Conservation (phyloP, 1,140 invertebrate species). For the Ectropis grisescens region DNA sequence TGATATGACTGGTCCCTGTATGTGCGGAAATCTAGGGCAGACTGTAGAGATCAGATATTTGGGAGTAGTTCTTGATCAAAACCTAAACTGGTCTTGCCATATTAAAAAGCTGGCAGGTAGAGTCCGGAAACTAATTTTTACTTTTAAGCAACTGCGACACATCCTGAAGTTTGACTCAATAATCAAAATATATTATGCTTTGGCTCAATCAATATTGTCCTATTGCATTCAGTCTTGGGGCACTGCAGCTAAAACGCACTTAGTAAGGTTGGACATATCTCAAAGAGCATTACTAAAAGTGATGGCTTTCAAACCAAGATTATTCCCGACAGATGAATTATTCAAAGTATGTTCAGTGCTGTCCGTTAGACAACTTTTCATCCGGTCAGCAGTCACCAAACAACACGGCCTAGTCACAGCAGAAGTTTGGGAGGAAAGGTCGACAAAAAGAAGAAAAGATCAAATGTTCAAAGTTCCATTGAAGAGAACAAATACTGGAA, state of each 20-base stretch:
- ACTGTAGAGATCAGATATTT: constrained; percentile 2
- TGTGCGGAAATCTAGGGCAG: background rate
- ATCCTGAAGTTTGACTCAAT: too few species aligned
- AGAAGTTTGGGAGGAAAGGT: too few species aligned
- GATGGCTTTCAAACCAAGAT: background rate
- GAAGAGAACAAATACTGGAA: too few species aligned
- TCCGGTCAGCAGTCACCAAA: too few species aligned
- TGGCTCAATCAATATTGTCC: constrained; percentile 1
- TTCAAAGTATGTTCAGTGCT: too few species aligned
- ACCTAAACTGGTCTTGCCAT: background rate
- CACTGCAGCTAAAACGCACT: background rate
- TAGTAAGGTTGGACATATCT: constrained; percentile 2
- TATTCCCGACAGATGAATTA: too few species aligned
- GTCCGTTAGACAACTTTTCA: too few species aligned
- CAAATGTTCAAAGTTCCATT: too few species aligned
- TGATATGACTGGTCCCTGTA: background rate
- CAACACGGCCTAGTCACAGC: too few species aligned
- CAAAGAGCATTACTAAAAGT: constrained; percentile 5
- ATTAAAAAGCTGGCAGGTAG: background rate
- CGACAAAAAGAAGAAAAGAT: too few species aligned
- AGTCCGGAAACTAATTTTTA: constrained; percentile 2
- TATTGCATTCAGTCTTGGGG: constrained; percentile 5
- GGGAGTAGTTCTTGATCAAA: constrained; percentile 2
- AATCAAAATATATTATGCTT: constrained; percentile 1
- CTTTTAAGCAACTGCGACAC: constrained; percentile 1